These are phyloP conservation scores for Punctoribates punctum DNA, from an alignment of 2,888 invertebrate species.

Conservation along the genomic window DNA sequence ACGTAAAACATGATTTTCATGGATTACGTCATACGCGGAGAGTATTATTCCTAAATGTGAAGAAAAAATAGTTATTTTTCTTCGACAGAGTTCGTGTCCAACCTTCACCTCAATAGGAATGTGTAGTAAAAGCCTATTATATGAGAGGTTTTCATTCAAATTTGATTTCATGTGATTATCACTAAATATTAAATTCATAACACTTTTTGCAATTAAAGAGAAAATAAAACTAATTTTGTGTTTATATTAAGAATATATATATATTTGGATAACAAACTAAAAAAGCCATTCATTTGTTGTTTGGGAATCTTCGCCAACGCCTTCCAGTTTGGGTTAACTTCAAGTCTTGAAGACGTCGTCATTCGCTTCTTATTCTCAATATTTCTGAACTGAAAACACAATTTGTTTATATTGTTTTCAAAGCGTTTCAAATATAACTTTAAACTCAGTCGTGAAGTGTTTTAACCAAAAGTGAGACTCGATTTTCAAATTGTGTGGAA, in stretches of 20 bases:
- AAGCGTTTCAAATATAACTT: too few relatives aligned
- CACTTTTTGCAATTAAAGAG: not conserved
- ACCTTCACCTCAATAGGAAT: conserved; percentile 36
- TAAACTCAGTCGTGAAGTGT: too few relatives aligned
- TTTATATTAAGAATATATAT: not conserved
- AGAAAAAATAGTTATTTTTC: too few relatives aligned
- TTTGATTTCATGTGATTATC: not conserved
- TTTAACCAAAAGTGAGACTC: too few relatives aligned
- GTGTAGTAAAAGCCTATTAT: conserved; percentile 1
- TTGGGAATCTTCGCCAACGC: conserved; percentile 8
- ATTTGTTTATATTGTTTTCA: too few relatives aligned
- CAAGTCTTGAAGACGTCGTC: not conserved
- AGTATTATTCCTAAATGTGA: too few relatives aligned
- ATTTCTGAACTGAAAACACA: too few relatives aligned
- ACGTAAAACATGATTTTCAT: not conserved
- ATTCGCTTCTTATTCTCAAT: not conserved
- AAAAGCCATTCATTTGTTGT: not conserved
- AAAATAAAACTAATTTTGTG: not conserved
- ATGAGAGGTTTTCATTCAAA: not conserved
- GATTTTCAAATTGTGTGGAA: too few relatives aligned
- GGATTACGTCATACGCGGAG: conserved; percentile 10
- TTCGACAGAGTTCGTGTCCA: conserved; percentile 19
- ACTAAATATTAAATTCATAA: not conserved
- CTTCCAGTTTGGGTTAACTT: not conserved
- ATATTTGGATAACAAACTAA: not conserved